Evolutionary conservation across 2,888 invertebrate species (phyloP), one percentile per base, ranked within the genome.

Genomic region (Creontiades dilutus): DNA sequence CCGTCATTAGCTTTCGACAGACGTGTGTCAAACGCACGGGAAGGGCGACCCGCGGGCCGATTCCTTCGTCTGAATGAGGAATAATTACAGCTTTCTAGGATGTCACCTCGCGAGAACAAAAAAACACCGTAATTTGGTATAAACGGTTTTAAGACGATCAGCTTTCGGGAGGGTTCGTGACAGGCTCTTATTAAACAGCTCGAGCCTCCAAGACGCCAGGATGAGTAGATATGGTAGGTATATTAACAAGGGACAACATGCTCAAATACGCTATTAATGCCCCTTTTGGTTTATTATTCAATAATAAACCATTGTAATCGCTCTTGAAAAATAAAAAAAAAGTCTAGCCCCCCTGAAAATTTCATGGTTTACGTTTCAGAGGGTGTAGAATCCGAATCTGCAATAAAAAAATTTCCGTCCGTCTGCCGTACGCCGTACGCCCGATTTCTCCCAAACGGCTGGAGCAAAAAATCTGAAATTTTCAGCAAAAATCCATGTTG

Each of bases 11-110:
- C 27, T 4, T 19, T 23, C 23, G 13, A 52, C 52, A 23, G 68
- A 68, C 68, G 68, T 68, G 68, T 23, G 68, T 68, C 68, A 68
- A 68, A 68, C 23, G n/a, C 68, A 68, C 68, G 61, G 19, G 23
- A 68, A 37, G 7, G 37, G 23, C 23, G 68, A 23, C 68, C 23
- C 12, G 27, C 23, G 68, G 9, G 14, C 52, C 52, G 16, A 52
- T 52, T 68, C 27, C 23, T 68, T 12, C 27, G 57, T n/a, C 61
- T 0, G n/a, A 61, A 61, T 19, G 16, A 19, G 7, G 68, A 23
- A n/a, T 68, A 68, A 68, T 68, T 68, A 68, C 68, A 68, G 23
- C 68, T 68, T 68, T 23, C 23, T 68, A 23, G 23, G 68, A 68
- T 68, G 68, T 68, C 68, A 68, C 68, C 68, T 68, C 68, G 9